Evolutionary conservation across 2,888 invertebrate species (phyloP).

Genomic region (Cancer borealis): DNA sequence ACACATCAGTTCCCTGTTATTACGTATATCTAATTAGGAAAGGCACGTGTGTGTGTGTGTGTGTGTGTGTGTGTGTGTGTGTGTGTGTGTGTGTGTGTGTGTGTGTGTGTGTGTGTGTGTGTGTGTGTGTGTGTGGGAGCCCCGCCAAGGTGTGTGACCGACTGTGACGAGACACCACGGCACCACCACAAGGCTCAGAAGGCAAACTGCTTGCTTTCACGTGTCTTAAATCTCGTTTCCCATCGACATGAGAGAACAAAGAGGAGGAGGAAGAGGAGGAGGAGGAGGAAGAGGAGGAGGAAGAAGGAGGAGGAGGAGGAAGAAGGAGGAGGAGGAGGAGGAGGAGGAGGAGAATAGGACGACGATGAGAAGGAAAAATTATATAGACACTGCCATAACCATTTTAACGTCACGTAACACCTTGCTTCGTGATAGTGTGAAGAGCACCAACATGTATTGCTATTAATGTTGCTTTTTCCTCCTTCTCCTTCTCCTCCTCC

Average conservation of each 20-base stretch:
- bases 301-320: not conserved
- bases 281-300: not conserved
- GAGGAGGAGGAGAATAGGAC: not conserved
- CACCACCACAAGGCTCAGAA: not conserved
- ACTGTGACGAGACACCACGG: too few relatives aligned
- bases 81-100: too few relatives aligned
- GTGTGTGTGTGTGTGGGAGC: too few relatives aligned
- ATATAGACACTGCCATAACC: not conserved
- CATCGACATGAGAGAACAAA: not conserved
- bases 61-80: too few relatives aligned
- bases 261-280: not conserved
- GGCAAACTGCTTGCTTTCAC: slow-evolving; percentile 23
- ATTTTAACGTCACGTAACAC: not conserved
- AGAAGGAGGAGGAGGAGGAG: not conserved
- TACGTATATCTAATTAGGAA: too few relatives aligned
- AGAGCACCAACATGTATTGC: not conserved
- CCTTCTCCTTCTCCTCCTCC: not conserved
- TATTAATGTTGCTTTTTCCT: not conserved
- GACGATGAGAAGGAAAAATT: not conserved
- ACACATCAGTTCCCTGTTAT: too few relatives aligned
- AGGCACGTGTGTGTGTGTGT: too few relatives aligned
- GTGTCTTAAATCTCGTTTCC: not conserved
- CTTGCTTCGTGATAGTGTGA: not conserved
- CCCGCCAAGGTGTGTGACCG: too few relatives aligned
- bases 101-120: too few relatives aligned